These are phyloP conservation scores for Drosophila melanogaster DNA, from an alignment of 1,140 invertebrate species.

Conservation along the genomic window DNA sequence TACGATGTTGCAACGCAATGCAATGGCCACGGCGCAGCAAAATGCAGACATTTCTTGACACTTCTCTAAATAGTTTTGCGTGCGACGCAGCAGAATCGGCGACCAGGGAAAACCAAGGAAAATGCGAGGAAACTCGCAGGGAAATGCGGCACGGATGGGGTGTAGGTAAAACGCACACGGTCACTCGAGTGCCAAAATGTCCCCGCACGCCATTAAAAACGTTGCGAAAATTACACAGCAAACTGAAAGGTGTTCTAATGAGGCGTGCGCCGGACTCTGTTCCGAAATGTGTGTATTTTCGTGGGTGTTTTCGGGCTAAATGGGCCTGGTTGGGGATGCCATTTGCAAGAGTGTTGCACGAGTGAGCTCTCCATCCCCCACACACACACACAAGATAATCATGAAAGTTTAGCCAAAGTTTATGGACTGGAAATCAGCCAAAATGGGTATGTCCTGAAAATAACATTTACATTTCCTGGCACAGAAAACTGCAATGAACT, in stretches of 20 bases:
- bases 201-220: conserved; percentile 82
- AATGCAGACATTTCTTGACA: conserved; percentile 83
- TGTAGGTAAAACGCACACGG: conserved; percentile 58
- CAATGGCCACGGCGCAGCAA: conserved; percentile 59
- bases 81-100: conserved; percentile 43
- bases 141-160: neutral
- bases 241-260: conserved; percentile 82
- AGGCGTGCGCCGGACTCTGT: conserved; percentile 72
- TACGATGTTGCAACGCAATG: conserved; percentile 68
- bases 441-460: conserved; percentile 31
- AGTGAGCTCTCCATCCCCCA: conserved; percentile 49
- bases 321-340: neutral
- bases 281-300: conserved; percentile 21
- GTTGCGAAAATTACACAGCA: conserved; percentile 80
- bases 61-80: conserved; percentile 83
- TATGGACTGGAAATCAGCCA: conserved; percentile 35
- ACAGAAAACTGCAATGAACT: too few relatives aligned
- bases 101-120: conserved; percentile 29
- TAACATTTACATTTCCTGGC: conserved; percentile 3
- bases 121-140: conserved; percentile 3
- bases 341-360: conserved; percentile 14
- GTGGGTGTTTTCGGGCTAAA: conserved; percentile 27
- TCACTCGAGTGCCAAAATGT: conserved; percentile 81
- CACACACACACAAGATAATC: conserved; percentile 24
- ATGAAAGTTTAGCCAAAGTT: conserved; percentile 35